phyloP scores from a whole-genome alignment of 2,888 invertebrate genomes.

The Dermolepida albohirtum region DNA sequence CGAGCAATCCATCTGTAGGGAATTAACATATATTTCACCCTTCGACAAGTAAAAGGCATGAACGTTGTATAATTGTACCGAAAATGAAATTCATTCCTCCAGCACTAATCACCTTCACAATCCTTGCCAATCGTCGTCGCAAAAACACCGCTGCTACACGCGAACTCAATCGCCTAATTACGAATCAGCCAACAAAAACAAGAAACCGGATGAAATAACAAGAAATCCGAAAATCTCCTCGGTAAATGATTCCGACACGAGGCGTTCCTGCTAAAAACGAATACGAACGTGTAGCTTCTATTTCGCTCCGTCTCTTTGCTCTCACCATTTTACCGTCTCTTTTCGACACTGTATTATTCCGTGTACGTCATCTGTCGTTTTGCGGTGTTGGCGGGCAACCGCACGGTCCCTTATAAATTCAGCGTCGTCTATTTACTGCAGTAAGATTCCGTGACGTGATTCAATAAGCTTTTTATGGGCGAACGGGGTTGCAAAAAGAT shows the following conservation, averaged over 20 bases:
- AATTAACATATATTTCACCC: no score
- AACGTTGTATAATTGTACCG: not conserved
- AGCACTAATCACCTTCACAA: conserved; percentile 22
- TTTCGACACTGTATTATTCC: no score
- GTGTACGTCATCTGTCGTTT: conserved; percentile 20
- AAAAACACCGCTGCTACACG: conserved; percentile 27
- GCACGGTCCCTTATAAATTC: conserved; percentile 45
- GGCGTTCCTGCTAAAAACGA: not conserved
- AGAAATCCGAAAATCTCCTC: conserved; percentile 47
- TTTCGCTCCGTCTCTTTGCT: no score
- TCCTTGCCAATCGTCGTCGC: conserved; percentile 16
- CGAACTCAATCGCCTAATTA: conserved; percentile 8
- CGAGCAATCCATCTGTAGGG: no score
- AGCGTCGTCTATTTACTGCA: conserved; percentile 53
- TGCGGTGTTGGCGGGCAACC: conserved; percentile 17
- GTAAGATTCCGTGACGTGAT: conserved; percentile 61
- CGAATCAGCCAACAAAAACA: conserved; percentile 45
- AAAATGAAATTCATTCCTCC: conserved; percentile 18
- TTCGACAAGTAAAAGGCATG: no score
- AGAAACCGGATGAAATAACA: conserved; percentile 49
- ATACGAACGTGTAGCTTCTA: no score
- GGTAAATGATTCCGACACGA: conserved; percentile 20
- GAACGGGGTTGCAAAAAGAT: conserved; percentile 54
- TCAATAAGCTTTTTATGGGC: conserved; percentile 61
- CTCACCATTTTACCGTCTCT: no score